Conservation (phyloP, 2,113 vertebrate species). For the Epinephelus moara region DNA sequence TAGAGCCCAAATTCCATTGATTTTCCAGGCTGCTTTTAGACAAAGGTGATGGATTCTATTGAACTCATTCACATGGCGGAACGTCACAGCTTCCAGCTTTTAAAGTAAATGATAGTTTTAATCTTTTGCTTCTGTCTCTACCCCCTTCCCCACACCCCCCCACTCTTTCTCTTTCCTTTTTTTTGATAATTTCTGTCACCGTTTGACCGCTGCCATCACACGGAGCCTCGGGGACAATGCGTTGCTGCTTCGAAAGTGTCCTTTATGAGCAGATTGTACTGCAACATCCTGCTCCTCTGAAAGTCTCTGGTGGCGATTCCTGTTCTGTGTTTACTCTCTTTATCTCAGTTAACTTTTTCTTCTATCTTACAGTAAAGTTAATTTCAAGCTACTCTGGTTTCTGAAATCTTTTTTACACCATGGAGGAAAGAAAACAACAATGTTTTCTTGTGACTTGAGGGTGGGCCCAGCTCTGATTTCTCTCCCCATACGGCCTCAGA, state of each 20-base stretch:
- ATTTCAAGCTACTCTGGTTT: slow-evolving; percentile 58
- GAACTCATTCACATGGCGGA: slow-evolving; percentile 59
- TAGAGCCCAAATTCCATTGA: slow-evolving; percentile 78
- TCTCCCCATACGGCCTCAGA: slow-evolving; percentile 41
- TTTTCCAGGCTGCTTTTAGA: slow-evolving; percentile 66
- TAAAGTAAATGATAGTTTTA: slow-evolving; percentile 63
- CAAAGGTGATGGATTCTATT: slow-evolving; percentile 72
- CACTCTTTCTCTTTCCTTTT: neutral
- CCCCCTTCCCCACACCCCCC: neutral
- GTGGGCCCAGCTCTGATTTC: slow-evolving; percentile 24
- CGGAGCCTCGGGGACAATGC: slow-evolving; percentile 20
- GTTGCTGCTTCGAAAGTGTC: slow-evolving; percentile 5
- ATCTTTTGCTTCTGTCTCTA: slow-evolving; percentile 26
- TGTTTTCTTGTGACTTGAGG: slow-evolving; percentile 52
- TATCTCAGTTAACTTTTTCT: slow-evolving; percentile 50
- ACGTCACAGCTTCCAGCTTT: slow-evolving; percentile 57
- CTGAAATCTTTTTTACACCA: slow-evolving; percentile 51
- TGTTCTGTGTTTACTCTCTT: slow-evolving; percentile 50
- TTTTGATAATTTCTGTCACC: neutral
- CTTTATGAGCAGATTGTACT: slow-evolving; percentile 23
- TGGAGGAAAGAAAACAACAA: slow-evolving; percentile 51
- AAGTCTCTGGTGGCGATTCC: slow-evolving; percentile 26
- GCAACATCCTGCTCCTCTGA: slow-evolving; percentile 30
- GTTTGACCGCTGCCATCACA: slow-evolving; percentile 12
- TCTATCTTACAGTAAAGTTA: slow-evolving; percentile 53